A percentile compares a stretch with the other conserved stretches of the same genome.
These are phyloP conservation scores for Archips crataeganus DNA, from an alignment of 2,888 invertebrate species.

Conservation along the genomic window DNA sequence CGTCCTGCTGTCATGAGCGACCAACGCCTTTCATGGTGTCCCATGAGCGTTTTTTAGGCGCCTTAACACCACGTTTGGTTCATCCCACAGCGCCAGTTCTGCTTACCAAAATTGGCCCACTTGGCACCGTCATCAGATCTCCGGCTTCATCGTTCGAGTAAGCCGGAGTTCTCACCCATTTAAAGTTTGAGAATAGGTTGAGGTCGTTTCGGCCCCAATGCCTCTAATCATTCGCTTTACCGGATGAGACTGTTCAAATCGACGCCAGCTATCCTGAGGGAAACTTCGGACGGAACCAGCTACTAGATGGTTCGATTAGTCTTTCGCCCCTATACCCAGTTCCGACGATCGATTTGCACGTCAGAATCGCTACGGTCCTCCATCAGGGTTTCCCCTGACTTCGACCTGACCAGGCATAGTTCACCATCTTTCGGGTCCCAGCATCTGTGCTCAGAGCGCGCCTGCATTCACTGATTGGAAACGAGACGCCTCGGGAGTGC, in stretches of 20 bases:
- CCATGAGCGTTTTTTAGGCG: slow-evolving; percentile 86
- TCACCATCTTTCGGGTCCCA: slow-evolving; percentile 45
- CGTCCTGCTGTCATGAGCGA: slow-evolving; percentile 89
- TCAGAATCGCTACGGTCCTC: slow-evolving; percentile 88
- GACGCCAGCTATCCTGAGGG: slow-evolving; percentile 90
- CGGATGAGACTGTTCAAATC: slow-evolving; percentile 85
- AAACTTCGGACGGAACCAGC: slow-evolving; percentile 92
- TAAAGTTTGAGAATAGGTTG: slow-evolving; percentile 5
- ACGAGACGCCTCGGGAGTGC: slow-evolving; percentile 1
- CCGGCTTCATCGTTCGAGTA: slow-evolving; percentile 52
- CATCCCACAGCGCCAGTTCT: slow-evolving; percentile 93
- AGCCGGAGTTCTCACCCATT: neutral
- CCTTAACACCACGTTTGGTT: slow-evolving; percentile 90
- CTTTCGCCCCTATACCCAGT: slow-evolving; percentile 90
- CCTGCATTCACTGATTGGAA: slow-evolving; percentile 1
- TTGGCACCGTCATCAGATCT: slow-evolving; percentile 65
- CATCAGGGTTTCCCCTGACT: too few species aligned
- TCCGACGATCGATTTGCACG: slow-evolving; percentile 93
- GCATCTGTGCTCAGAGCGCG: slow-evolving; percentile 5
- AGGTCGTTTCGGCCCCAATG: slow-evolving; percentile 79
- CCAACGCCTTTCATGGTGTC: slow-evolving; percentile 81
- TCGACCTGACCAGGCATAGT: too few species aligned
- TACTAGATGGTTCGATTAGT: slow-evolving; percentile 92
- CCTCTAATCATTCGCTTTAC: slow-evolving; percentile 91
- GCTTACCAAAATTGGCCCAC: slow-evolving; percentile 2